Conservation (phyloP, 2,113 vertebrate species). For the Stictonetta naevosa region DNA sequence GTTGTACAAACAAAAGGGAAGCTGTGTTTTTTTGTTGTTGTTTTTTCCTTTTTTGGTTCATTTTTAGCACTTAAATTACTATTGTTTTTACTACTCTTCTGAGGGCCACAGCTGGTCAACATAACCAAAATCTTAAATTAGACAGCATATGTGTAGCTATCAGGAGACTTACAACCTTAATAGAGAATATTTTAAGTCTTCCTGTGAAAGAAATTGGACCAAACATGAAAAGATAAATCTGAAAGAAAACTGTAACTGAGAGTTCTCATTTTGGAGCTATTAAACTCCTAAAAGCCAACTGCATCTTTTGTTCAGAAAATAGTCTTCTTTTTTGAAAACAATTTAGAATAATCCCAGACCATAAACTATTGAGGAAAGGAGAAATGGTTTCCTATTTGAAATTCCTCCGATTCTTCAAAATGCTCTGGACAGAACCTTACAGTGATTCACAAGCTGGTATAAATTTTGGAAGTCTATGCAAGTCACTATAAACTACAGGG, state of each 20-base stretch:
- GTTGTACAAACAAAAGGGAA: neutral
- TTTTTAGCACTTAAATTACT: neutral
- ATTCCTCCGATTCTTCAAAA: neutral
- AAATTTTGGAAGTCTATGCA: neutral
- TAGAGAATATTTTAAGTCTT: neutral
- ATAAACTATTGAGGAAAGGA: neutral
- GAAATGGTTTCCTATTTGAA: neutral
- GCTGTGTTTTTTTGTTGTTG: too few relatives aligned
- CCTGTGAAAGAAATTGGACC: neutral
- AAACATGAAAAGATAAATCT: neutral
- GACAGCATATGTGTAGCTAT: neutral
- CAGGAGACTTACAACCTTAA: neutral
- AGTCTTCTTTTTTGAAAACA: neutral
- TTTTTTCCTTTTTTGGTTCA: neutral
- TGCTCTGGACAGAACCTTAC: neutral
- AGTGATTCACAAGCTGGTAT: neutral
- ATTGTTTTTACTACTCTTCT: neutral
- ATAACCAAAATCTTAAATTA: neutral
- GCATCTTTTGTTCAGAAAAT: conserved; percentile 22
- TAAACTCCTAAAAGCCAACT: neutral
- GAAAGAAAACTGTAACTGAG: neutral
- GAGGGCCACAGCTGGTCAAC: neutral
- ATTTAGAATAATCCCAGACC: neutral
- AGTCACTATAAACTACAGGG: neutral
- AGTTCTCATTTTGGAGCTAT: neutral